Evolutionary conservation across 2,113 vertebrate species (phyloP).

Genomic region (Epinephelus moara): DNA sequence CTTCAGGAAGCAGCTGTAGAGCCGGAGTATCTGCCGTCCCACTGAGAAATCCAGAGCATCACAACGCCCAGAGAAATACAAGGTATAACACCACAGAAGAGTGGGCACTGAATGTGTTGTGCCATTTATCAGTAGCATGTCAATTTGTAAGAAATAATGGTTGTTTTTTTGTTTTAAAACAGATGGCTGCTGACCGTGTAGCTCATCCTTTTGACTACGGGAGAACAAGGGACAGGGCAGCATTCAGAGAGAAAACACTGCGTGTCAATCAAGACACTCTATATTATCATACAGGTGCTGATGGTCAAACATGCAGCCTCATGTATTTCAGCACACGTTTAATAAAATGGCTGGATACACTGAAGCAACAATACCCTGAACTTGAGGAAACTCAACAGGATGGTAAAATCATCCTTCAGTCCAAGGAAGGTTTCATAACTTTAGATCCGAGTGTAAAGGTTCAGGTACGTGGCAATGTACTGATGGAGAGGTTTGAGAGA

Average conservation of each 20-base stretch:
- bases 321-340: fast-evolving
- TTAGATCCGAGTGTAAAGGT: fast-evolving
- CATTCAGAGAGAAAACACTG: fast-evolving
- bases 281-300: fast-evolving
- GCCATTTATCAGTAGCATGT: not conserved
- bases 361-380: no score
- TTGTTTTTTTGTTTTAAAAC: not conserved
- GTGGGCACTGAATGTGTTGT: not conserved
- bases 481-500: fast-evolving
- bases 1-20: no score
- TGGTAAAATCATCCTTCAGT: no score
- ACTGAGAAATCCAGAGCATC: not conserved
- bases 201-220: not conserved
- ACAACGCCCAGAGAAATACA: not conserved
- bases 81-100: not conserved
- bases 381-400: no score
- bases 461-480: fast-evolving
- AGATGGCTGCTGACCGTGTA: not conserved
- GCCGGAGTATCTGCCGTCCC: no score
- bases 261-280: fast-evolving
- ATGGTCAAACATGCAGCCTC: not conserved
- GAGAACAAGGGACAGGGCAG: no score
- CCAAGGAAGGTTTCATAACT: not conserved
- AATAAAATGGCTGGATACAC: no score
- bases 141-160: not conserved